Conservation (phyloP, 2,113 vertebrate genomes). For the Casuarius casuarius region DNA sequence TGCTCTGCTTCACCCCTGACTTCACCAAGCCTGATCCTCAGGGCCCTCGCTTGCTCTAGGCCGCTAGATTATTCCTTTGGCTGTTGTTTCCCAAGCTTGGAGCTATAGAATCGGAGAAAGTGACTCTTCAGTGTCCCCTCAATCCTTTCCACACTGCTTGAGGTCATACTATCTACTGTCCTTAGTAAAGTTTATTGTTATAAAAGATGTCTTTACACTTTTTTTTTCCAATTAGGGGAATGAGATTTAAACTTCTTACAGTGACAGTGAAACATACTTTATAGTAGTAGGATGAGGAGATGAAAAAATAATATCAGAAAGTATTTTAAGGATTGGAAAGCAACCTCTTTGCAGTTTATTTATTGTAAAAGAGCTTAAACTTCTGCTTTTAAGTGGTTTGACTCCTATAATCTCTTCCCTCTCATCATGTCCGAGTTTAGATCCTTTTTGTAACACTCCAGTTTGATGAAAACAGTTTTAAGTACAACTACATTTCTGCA, state of each 20-base stretch:
- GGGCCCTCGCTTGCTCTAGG: background rate
- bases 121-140: background rate
- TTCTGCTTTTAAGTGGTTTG: background rate
- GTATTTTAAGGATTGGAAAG: background rate
- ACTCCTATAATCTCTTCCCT: background rate
- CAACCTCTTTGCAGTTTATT: background rate
- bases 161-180: background rate
- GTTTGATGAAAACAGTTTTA: background rate
- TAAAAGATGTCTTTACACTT: background rate
- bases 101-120: background rate
- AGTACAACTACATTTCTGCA: background rate
- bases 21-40: background rate
- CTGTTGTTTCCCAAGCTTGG: no score
- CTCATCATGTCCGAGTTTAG: background rate
- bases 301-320: no score
- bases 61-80: background rate
- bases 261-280: fast-evolving
- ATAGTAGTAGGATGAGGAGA: no score
- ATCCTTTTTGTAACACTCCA: background rate
- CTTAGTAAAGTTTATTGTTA: background rate
- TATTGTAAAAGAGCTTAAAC: background rate
- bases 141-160: fast-evolving
- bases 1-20: background rate
- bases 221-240: background rate
- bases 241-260: background rate